These are phyloP conservation scores for Lycophotia porphyrea DNA, from an alignment of 2,888 invertebrate genomes.

Conservation along the genomic window DNA sequence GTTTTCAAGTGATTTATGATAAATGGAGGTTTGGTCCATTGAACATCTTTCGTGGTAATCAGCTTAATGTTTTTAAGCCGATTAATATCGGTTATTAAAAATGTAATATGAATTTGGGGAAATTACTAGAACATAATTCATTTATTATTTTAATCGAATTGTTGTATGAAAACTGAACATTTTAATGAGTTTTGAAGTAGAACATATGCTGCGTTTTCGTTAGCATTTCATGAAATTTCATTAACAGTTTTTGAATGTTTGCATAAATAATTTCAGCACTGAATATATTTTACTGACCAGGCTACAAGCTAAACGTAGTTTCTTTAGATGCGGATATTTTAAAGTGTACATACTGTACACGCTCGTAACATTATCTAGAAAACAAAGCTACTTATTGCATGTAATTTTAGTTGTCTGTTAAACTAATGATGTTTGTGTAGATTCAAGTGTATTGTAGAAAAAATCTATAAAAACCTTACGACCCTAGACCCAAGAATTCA, in stretches of 20 bases:
- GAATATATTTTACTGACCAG: not conserved
- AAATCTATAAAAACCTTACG: not conserved
- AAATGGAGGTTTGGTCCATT: conserved; percentile 35
- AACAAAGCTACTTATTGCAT: not conserved
- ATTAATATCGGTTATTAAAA: conserved; percentile 25
- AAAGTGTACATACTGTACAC: not conserved
- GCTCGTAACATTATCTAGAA: not conserved
- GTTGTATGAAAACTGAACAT: not conserved
- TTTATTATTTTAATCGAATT: not conserved
- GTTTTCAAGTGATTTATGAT: conserved; percentile 54
- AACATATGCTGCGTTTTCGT: not conserved
- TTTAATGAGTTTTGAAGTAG: not conserved
- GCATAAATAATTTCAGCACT: not conserved
- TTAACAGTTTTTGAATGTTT: not conserved
- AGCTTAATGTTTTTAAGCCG: conserved; percentile 41
- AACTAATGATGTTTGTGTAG: not conserved
- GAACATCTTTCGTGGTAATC: conserved; percentile 32
- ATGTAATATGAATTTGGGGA: not conserved
- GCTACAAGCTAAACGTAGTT: not conserved
- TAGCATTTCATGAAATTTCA: not conserved
- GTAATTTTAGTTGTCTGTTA: not conserved
- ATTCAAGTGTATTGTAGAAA: not conserved
- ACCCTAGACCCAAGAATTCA: not conserved
- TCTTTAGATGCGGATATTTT: not conserved
- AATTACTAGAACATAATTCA: not conserved